A percentile compares a stretch with the other conserved stretches of the same genome.
Conservation (phyloP, 2,797 vertebrate species). For the Poliocrania exsul region DNA sequence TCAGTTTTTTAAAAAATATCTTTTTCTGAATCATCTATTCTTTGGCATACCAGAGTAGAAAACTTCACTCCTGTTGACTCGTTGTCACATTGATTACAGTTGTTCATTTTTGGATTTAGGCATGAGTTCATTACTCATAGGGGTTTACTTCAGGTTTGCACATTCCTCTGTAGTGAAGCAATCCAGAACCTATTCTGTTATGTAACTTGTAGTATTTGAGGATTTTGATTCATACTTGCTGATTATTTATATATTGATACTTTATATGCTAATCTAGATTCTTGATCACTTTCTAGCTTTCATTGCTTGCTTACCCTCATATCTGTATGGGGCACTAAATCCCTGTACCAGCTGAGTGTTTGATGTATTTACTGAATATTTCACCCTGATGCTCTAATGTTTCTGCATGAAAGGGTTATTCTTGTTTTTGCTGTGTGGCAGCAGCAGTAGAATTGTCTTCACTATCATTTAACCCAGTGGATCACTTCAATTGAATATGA, state of each 20-base stretch:
- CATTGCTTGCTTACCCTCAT: background rate
- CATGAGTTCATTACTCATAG: background rate
- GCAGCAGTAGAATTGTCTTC: background rate
- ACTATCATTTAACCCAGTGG: background rate
- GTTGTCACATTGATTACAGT: background rate
- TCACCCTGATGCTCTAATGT: background rate
- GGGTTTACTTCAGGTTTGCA: background rate
- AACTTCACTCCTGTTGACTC: background rate
- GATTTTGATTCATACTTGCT: background rate
- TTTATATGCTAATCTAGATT: background rate
- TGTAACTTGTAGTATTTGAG: background rate
- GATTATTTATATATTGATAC: background rate
- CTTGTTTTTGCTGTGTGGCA: background rate
- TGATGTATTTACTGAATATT: background rate
- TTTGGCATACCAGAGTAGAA: background rate
- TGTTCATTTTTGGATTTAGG: background rate
- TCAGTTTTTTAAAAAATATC: background rate
- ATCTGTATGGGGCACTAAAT: background rate
- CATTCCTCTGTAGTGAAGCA: background rate
- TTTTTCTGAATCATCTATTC: background rate
- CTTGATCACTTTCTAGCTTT: background rate
- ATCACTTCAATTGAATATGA: background rate
- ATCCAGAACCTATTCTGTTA: background rate
- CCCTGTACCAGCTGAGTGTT: background rate
- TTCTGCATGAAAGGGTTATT: background rate